Base-by-base conservation (phyloP, 1,140 invertebrate species). In the Heliconius congener region DNA sequence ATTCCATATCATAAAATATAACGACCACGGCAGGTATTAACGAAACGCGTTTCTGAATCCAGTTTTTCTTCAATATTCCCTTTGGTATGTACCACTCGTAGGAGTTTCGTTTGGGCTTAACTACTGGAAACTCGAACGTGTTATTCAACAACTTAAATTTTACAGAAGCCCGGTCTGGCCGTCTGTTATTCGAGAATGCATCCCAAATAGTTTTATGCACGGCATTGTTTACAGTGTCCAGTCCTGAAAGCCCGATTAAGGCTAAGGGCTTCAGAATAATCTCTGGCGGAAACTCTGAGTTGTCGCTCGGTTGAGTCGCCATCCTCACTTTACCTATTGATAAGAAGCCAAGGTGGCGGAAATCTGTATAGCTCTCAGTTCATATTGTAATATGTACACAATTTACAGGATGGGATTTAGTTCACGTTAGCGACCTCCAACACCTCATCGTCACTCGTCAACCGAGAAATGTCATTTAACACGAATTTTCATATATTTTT, bases 51-150 rank as follows among this genome's bases (percentile, higher is more conserved):
- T 99, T 99, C 13, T 97, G 95, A 95, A 99, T 97, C 99, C 99
- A 99, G 88, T 98, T 98, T 11, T 96, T 96, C 91, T 99, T 99
- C 4, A 99, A 95, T 81, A 99, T 98, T 42, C 99, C 99, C 95
- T 99, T 99, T 0, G 99, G 98, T 86, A 98, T 97, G 88, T 99
- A 99, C 97, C 98, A 98, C 87, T 99, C 98, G 93, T 99, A 99
- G 0, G 97, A 97, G 84, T 97, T 97, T 86, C 98, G 96, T 96
- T 99, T 99, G 34, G 97, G 96, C 94, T 99, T 99, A 11, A 98
- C 96, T 70, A 97, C 96, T 13, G 98, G 98, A 94, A 99, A 99
- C 87, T 98, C 97, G 94, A 98, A 97, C 42, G 96, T 96, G 74
- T 97, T 95, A 46, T 95, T 95, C 34, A 98, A 95, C 76, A 98